These are phyloP conservation scores for Emydura subglobosa DNA, from an alignment of 2,113 vertebrate species.

Conservation along the genomic window DNA sequence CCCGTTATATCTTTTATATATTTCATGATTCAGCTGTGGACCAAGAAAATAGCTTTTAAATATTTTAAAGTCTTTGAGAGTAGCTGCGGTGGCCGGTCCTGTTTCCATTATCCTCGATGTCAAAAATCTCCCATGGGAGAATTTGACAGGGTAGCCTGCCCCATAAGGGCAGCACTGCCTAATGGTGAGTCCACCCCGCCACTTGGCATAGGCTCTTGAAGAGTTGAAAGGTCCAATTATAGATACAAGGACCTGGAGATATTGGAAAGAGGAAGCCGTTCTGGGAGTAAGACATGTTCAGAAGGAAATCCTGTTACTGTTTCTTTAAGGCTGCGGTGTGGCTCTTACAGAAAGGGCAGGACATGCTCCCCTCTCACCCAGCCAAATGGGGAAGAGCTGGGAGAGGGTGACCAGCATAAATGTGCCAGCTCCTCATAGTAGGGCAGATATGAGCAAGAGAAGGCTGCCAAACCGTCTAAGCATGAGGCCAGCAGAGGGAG, in stretches of 20 bases:
- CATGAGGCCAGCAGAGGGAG: background rate
- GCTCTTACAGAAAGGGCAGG: background rate
- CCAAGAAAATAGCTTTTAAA: constrained; percentile 51
- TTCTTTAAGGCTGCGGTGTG: background rate
- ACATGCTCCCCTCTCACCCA: background rate
- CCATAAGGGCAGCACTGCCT: background rate
- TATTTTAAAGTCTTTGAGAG: constrained; percentile 56
- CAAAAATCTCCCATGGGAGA: background rate
- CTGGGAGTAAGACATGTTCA: background rate
- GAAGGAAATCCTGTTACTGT: background rate
- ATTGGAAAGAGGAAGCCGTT: background rate
- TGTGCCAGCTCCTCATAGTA: background rate
- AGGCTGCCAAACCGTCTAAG: background rate
- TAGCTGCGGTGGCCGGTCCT: background rate
- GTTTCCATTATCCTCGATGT: background rate
- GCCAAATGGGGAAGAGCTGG: background rate
- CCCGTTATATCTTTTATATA: constrained; percentile 35
- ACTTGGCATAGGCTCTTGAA: background rate
- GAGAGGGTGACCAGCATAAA: background rate
- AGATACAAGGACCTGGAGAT: background rate
- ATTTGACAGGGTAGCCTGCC: background rate
- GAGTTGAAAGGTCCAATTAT: background rate
- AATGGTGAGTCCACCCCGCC: background rate
- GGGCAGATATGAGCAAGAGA: background rate
- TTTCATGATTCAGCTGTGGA: constrained; percentile 20